Base-by-base conservation (phyloP, 2,113 vertebrate species). In the Antechinus flavipes region DNA sequence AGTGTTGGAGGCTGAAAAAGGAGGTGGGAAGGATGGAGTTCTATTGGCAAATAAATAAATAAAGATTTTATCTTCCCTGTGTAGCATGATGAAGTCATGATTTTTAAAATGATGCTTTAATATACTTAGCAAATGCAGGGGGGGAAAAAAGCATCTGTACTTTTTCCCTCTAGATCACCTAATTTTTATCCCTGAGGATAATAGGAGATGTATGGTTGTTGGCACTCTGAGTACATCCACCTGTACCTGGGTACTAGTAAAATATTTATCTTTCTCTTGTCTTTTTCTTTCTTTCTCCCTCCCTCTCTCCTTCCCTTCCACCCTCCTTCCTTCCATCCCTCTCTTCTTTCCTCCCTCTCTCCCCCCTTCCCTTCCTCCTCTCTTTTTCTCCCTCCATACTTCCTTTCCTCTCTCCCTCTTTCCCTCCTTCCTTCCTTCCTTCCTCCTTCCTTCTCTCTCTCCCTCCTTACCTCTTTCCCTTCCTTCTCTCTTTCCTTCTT, bases 1-100 rank as follows among this genome's bases (percentile, higher is more conserved):
- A 35, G 35, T 76, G 35, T 3, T 35, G 5, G 5, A 12, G 35
- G 35, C 35, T n/a, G 30, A 76, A 76, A 35, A 68, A 12, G 27
- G 68, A 84, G 68, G n/a, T 84, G n/a, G 19, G 19, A 42, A 42
- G 19, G 2, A 84, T 98, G 92, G 96, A 90, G 97, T 61, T 97
- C 89, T 49, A 91, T 94, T 94, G 91, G 96, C 90, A 55, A 95
- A 96, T 95, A 54, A 97, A 97, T 93, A 97, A 94, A 98, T 97
- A 56, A 95, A 97, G 91, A 47, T 96, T 98, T 97, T 97, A 58
- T 92, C 58, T 61, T 97, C 92, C 0, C 46, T n/a, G 30, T 96
- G 54, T 95, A 96, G 52, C 93, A 26, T 93, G 84, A 93, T 94
- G n/a, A 93, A 58, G 8, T 93, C 22, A 0, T 8, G 10, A 68